These are phyloP conservation scores for Centropus unirufus DNA, from an alignment of 2,113 vertebrate species.

Conservation along the genomic window DNA sequence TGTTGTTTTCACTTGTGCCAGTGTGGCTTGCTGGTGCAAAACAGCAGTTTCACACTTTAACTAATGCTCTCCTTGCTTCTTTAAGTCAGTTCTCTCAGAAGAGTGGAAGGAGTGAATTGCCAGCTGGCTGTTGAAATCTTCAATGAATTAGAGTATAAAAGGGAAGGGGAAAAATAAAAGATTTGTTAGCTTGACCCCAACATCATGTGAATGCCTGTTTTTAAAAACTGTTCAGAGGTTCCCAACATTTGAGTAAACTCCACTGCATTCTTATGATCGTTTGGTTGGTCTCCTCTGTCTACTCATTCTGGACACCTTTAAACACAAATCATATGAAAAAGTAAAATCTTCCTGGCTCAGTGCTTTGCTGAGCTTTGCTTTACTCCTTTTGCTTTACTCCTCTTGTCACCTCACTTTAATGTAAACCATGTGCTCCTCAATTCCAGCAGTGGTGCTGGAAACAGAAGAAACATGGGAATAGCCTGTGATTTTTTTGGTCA, in stretches of 20 bases:
- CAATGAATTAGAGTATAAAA: background rate
- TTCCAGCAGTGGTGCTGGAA: background rate
- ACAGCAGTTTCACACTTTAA: background rate
- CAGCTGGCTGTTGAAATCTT: background rate
- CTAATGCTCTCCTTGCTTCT: background rate
- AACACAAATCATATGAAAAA: background rate
- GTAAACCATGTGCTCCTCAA: background rate
- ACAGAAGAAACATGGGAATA: background rate
- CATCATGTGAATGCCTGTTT: fast-evolving
- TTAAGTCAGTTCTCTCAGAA: background rate
- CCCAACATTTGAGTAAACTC: background rate
- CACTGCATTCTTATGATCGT: fast-evolving
- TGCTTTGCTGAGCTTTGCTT: background rate
- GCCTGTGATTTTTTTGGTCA: background rate
- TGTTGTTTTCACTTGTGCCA: background rate
- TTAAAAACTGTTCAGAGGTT: background rate
- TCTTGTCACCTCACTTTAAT: background rate
- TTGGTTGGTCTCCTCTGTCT: background rate
- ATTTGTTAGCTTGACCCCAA: background rate
- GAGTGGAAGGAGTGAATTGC: background rate
- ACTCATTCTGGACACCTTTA: background rate
- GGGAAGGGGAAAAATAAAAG: no score
- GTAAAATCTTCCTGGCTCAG: background rate
- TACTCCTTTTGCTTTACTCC: background rate
- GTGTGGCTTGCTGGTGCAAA: background rate